A percentile compares a stretch with the other conserved stretches of the same genome.
These are phyloP conservation scores for Epirrhoe alternata DNA, from an alignment of 2,888 invertebrate genomes.

Conservation along the genomic window DNA sequence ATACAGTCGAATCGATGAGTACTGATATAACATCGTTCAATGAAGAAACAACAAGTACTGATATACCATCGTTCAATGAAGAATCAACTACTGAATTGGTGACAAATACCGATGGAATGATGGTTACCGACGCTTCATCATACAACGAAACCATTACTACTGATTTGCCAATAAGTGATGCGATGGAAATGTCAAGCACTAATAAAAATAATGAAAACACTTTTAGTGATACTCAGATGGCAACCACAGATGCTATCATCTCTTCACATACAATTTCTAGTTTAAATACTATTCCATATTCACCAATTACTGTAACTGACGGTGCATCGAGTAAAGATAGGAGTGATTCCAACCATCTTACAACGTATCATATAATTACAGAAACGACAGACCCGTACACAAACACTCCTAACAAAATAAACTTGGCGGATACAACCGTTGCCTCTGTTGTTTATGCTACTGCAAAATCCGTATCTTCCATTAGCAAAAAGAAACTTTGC, in stretches of 20 bases:
- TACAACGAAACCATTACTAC: background rate
- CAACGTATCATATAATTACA: constrained; percentile 7
- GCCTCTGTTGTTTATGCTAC: constrained; percentile 9
- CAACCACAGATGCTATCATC: constrained; percentile 20
- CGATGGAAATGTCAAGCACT: constrained; percentile 15
- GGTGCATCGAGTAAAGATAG: background rate
- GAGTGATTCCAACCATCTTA: constrained; percentile 9
- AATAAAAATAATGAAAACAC: background rate
- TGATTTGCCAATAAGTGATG: constrained; percentile 5
- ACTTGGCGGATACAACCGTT: constrained; percentile 22
- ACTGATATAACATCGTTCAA: background rate
- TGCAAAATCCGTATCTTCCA: constrained; percentile 8
- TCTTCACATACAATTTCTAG: background rate
- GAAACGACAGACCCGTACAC: constrained; percentile 17
- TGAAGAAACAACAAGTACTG: background rate
- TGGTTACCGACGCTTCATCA: background rate
- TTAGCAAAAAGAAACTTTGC: constrained; percentile 46
- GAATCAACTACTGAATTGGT: background rate
- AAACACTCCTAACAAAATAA: constrained; percentile 10
- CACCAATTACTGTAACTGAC: background rate
- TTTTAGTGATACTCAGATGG: constrained; percentile 32
- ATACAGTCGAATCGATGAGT: background rate
- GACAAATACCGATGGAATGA: background rate
- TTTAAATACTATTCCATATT: background rate
- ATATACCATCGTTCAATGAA: background rate